Evolutionary conservation across 1,140 invertebrate species (phyloP).

Genomic region (Pseudomyrmex pallidus): DNA sequence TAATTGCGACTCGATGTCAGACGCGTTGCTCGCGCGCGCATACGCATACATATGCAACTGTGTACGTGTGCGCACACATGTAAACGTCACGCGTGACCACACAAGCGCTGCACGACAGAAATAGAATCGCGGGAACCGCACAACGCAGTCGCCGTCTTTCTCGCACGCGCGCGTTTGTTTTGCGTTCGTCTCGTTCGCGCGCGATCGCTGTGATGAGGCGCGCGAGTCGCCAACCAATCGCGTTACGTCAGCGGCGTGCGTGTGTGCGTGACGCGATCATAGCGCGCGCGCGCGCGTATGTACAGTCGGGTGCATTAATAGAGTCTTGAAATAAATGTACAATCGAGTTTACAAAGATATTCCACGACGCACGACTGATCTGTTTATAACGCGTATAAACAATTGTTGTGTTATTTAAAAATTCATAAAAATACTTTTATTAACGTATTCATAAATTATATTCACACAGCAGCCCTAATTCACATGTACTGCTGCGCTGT

Average conservation of each 20-base stretch:
- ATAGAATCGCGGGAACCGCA: constrained; percentile 66
- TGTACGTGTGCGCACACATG: constrained; percentile 13
- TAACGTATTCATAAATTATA: too few species aligned
- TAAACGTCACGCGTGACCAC: too few species aligned
- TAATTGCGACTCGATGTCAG: constrained; percentile 64
- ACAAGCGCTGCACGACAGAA: constrained; percentile 71
- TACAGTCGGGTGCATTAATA: not conserved
- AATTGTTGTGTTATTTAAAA: too few species aligned
- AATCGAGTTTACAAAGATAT: too few species aligned
- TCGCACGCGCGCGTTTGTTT: not conserved
- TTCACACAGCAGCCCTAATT: too few species aligned
- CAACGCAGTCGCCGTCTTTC: constrained; percentile 30
- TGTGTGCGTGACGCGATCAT: constrained; percentile 3
- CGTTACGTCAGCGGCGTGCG: not conserved
- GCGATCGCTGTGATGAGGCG: not conserved
- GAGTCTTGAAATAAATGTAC: too few species aligned
- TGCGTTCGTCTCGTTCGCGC: not conserved
- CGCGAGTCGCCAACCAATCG: constrained; percentile 51
- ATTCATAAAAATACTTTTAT: too few species aligned
- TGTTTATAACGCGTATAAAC: too few species aligned
- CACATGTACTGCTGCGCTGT: too few species aligned
- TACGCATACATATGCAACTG: too few species aligned
- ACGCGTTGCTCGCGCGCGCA: constrained; percentile 14
- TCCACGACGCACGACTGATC: too few species aligned
- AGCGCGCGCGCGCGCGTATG: constrained; percentile 16